Percentiles rank a stretch among this genome's conserved stretches.
Conservation (phyloP, 2,113 vertebrate genomes). For the Pogona vitticeps region DNA sequence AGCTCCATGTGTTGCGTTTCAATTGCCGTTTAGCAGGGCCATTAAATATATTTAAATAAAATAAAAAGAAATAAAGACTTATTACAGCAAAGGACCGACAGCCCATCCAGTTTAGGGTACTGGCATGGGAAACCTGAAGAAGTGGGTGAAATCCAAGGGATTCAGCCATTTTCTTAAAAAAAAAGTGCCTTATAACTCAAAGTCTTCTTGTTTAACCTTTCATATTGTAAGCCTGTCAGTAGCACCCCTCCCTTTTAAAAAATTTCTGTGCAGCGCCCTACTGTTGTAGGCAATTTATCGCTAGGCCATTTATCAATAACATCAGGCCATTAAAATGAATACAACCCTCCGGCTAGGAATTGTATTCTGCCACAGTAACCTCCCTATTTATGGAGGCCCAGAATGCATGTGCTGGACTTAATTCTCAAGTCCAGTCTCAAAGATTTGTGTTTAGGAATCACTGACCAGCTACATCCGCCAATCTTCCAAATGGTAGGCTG, state of each 20-base stretch:
- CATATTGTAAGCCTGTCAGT: not conserved
- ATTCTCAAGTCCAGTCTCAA: too few species aligned
- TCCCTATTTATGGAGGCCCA: too few species aligned
- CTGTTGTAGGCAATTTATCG: not conserved
- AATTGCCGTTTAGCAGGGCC: slow-evolving; percentile 14
- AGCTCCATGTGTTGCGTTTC: slow-evolving; percentile 34
- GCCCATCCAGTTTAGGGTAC: not conserved
- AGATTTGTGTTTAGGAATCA: not conserved
- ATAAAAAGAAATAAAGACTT: not conserved
- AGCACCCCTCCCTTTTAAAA: not conserved
- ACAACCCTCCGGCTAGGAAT: too few species aligned
- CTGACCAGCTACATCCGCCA: not conserved
- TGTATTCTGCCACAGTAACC: too few species aligned
- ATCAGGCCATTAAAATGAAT: too few species aligned
- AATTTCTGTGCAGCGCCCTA: not conserved
- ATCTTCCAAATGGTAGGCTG: too few species aligned
- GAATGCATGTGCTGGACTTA: too few species aligned
- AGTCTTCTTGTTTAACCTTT: not conserved
- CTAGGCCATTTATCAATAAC: too few species aligned
- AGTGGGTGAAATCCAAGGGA: not conserved
- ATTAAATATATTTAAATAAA: not conserved
- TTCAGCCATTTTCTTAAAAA: too few species aligned
- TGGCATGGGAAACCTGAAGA: not conserved
- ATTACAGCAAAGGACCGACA: not conserved
- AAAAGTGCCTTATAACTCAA: not conserved